Evolutionary conservation across 1,140 invertebrate species (phyloP), one percentile per base, ranked within the genome.

Genomic region (Drosophila pachea): DNA sequence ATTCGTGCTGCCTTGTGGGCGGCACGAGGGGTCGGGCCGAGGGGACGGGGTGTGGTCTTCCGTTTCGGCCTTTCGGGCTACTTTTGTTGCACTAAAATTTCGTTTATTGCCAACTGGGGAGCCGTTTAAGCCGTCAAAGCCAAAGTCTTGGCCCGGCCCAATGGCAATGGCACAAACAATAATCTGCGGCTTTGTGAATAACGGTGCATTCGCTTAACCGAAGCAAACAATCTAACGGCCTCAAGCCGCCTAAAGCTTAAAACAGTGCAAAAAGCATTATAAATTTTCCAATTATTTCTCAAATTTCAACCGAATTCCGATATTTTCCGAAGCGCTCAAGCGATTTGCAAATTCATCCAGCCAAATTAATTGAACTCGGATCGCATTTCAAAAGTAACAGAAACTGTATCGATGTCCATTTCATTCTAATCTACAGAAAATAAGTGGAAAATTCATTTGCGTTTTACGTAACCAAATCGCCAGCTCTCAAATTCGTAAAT

Each of bases 101-200:
- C 68, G 63, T 67, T 71, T 71, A 71, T 71, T 67, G 64, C 43
- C 64, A 61, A 38, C 56, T 50, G 50, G 68, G 68, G 64, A 71
- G 68, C 68, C 66, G 64, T 71, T 22, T 71, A 68, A 61, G 60
- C 55, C 68, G 55, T 66, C 68, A 67, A 60, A 54, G 42, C 38
- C 61, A 11, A 11, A 52, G 31, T 22, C 22, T 22, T 22, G 22
- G 40, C 40, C 7, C 4, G 14, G 48, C 50, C 31, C 48, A 65
- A 63, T n/a, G 50, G 43, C 49, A 64, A 56, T 53, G 32, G 38
- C 42, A 42, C 22, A 22, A 53, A 47, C 16, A 12, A 43, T 43
- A 43, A 43, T 43, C 12, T 14, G n/a, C 40, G 11, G 7, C 14
- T 43, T 14, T 43, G 40, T n/a, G 2, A 43, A 14, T 7, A 6